Evolutionary conservation across 2,797 vertebrate species (phyloP).

Genomic region (Acridotheres tristis): DNA sequence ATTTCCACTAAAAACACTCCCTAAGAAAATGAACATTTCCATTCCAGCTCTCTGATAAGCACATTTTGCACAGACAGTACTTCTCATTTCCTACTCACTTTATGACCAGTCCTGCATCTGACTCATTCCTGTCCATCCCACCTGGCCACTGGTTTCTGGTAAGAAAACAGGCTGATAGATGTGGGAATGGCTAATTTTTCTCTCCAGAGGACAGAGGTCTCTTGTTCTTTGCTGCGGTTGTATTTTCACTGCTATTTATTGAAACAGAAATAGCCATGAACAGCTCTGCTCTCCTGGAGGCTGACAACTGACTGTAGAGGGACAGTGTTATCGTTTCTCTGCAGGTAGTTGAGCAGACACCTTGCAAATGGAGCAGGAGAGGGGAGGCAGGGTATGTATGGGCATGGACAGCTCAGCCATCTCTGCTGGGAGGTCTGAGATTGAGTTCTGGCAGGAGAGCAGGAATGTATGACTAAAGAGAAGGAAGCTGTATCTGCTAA

Average conservation of each 20-base stretch:
- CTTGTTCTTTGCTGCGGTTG: neutral
- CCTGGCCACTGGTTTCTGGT: neutral
- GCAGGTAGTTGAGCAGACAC: neutral
- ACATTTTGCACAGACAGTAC: constrained; percentile 36
- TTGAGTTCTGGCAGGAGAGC: neutral
- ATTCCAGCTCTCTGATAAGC: constrained; percentile 44
- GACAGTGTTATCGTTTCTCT: neutral
- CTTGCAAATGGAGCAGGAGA: neutral
- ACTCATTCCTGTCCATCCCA: constrained; percentile 3
- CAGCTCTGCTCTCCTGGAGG: neutral
- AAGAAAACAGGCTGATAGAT: neutral
- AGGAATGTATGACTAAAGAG: neutral
- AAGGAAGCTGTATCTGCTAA: neutral
- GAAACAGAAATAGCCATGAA: neutral
- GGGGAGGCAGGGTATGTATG: neutral
- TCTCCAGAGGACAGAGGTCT: neutral
- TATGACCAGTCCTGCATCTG: neutral
- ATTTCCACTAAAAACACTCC: constrained; percentile 43
- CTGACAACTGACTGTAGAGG: neutral
- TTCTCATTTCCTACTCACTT: constrained; percentile 33
- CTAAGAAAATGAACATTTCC: constrained; percentile 24
- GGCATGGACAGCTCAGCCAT: neutral
- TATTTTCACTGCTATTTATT: neutral
- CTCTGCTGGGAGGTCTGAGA: neutral
- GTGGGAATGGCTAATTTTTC: neutral